These are phyloP conservation scores for Xenus cinereus DNA, from an alignment of 2,113 vertebrate genomes.

Conservation along the genomic window DNA sequence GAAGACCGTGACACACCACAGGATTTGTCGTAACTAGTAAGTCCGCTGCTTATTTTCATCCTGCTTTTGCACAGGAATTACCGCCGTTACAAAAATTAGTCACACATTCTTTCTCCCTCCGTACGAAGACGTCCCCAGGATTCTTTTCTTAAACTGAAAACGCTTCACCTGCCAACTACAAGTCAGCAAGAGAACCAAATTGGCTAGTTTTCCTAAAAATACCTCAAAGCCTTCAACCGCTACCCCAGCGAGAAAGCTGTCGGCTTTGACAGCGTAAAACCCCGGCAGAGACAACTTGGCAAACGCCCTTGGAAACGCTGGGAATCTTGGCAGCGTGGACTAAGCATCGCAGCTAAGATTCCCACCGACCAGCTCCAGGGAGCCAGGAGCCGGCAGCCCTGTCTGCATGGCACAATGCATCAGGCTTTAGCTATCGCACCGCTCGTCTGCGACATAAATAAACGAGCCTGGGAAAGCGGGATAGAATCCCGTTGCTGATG, in stretches of 20 bases:
- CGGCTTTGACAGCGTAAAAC: not conserved
- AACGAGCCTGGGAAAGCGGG: not conserved
- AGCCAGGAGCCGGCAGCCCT: not conserved
- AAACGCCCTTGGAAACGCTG: not conserved
- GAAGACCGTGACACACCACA: not conserved
- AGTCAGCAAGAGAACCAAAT: not conserved
- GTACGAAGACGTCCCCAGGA: not conserved
- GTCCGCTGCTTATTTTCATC: not conserved
- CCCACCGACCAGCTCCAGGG: not conserved
- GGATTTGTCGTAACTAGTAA: not conserved
- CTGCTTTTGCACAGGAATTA: not conserved
- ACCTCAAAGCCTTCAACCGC: not conserved
- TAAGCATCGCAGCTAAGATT: accelerated
- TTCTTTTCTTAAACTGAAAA: not conserved
- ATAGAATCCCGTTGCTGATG: not conserved
- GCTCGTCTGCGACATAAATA: not conserved
- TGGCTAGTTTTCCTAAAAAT: not conserved
- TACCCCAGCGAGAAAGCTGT: not conserved
- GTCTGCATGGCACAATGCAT: not conserved
- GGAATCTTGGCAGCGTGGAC: not conserved
- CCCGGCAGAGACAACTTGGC: not conserved
- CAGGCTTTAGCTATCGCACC: not conserved
- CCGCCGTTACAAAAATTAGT: not conserved
- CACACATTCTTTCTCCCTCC: not conserved
- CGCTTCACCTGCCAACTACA: not conserved